Percentiles rank a stretch among this genome's conserved stretches.
phyloP scores from a whole-genome alignment of 2,113 vertebrate genomes.

The Corythaeola cristata region DNA sequence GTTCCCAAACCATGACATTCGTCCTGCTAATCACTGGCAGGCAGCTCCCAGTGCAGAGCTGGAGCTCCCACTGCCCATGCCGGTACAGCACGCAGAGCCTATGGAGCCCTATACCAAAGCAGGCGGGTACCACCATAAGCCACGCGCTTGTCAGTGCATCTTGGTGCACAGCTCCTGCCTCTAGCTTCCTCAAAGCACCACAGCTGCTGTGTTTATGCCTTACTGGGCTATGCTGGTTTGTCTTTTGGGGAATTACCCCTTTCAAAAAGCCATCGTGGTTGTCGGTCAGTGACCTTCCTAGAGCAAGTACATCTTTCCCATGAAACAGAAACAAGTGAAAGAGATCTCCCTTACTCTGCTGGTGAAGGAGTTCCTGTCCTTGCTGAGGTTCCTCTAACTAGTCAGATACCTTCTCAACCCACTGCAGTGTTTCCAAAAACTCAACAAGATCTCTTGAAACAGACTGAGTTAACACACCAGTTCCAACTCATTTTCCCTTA shows the following conservation, averaged over 20 bases:
- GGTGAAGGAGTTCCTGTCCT: neutral
- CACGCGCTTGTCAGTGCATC: rapidly evolving
- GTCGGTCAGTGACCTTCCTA: neutral
- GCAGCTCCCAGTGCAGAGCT: neutral
- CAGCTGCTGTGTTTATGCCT: rapidly evolving
- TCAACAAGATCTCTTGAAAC: neutral
- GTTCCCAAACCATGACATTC: neutral
- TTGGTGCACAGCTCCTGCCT: neutral
- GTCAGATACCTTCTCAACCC: neutral
- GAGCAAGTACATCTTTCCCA: neutral
- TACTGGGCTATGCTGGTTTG: neutral
- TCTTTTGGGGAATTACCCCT: neutral
- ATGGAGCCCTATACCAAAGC: neutral
- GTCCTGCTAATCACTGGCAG: neutral
- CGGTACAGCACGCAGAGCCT: neutral
- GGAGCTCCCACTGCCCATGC: neutral
- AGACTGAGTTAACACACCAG: neutral
- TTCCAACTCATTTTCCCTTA: conserved; percentile 27
- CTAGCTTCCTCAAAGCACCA: neutral
- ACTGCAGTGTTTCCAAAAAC: neutral
- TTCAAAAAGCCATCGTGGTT: neutral
- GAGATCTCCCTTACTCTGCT: neutral
- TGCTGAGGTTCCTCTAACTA: neutral
- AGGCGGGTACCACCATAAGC: neutral
- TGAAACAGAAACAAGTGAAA: neutral